Base-by-base conservation (phyloP, 2,888 invertebrate genomes). In the Galeopsomyia nigrocyanea region DNA sequence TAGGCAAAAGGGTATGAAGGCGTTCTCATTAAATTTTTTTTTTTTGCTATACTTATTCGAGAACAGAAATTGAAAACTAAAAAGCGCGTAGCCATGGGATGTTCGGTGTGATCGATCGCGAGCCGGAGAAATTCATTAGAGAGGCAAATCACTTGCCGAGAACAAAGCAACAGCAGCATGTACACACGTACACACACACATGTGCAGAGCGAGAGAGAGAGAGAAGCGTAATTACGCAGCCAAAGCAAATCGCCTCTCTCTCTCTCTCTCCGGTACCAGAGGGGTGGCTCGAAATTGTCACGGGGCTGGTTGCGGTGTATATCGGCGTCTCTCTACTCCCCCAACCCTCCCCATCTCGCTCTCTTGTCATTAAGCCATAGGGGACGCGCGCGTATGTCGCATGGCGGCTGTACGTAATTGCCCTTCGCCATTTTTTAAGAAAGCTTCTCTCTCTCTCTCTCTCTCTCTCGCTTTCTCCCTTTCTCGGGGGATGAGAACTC, bases 381-480 rank as follows among this genome's bases (percentile, higher is more conserved):
- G 56, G 55, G 47, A 46, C 14, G 31, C 46, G 31, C 46, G 56
- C 53, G 47, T 63, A 51, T 46, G 31, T 65, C 22, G 49, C 60
- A 57, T 51, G 49, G 62, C 49, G 57, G 65, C 55, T 58, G 49
- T 51, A 26, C 26, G 26, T 68, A 73, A 68, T 73, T 63, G 68
- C 73, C 47, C 51, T 66, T 70, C 63, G 68, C 71, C 71, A 73
- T 60, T 71, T 71, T 70, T 75, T 21, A 73, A 60, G 61, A 55
- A 62, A 56, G 61, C 50, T 31, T 49, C 55, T 7, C 66, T 26
- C 53, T 31, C 49, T 50, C 57, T 17, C 21, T 50, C 57, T 17
- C 21, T 49, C 55, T 7, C 66, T 26, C 53, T 31, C 49, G 31
- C 57, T 17, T n/a, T 7, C 66, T 26, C 53, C 21, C 49, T 50